These are phyloP conservation scores for Todiramphus saurophagus DNA, from an alignment of 2,113 vertebrate genomes.

Conservation along the genomic window DNA sequence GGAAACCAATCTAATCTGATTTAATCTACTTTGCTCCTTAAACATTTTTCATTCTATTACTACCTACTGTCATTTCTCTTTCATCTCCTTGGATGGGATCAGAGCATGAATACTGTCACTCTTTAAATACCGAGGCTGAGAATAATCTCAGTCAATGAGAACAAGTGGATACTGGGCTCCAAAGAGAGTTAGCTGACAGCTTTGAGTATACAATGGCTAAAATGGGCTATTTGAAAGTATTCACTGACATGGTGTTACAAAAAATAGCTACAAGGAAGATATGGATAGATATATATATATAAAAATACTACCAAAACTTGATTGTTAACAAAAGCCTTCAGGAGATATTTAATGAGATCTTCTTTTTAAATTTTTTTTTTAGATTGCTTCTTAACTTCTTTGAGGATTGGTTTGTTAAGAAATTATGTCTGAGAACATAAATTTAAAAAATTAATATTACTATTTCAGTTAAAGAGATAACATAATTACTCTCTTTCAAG, in stretches of 20 bases:
- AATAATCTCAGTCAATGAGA: not conserved
- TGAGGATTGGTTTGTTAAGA: not conserved
- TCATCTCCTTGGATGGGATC: not conserved
- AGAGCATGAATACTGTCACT: not conserved
- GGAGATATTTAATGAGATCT: not conserved
- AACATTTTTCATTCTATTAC: not conserved
- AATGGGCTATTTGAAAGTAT: not conserved
- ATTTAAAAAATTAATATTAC: not conserved
- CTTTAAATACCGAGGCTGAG: not conserved
- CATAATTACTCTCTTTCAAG: not conserved
- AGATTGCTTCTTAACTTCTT: not conserved
- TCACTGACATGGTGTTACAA: not conserved
- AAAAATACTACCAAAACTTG: not conserved
- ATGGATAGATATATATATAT: too few relatives aligned
- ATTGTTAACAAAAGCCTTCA: not conserved
- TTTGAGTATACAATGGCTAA: not conserved
- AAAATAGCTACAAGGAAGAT: not conserved
- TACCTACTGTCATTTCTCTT: not conserved
- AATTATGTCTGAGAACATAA: not conserved
- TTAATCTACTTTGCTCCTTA: not conserved
- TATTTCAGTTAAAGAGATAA: not conserved
- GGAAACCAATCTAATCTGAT: not conserved
- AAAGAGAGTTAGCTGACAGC: not conserved
- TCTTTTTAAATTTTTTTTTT: not conserved
- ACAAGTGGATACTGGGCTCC: not conserved